Base-by-base conservation (phyloP, 2,113 vertebrate genomes). In the Platysteira castanea region DNA sequence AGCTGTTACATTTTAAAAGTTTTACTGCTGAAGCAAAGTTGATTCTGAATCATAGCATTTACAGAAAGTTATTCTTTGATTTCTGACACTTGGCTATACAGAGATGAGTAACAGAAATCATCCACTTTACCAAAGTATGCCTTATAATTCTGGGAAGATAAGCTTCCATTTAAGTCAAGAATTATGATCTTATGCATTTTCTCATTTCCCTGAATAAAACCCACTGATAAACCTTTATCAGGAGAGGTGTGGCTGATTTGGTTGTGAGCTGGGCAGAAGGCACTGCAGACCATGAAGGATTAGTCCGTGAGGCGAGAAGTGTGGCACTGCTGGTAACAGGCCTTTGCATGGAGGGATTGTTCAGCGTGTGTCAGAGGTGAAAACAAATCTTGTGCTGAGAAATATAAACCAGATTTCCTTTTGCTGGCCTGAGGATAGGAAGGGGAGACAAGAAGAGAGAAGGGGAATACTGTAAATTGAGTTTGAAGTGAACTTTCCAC, bases 391-490 rank as follows among this genome's bases (percentile, higher is more conserved):
- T 91, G 81, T 97, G 96, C 82, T 85, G 90, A 91, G 56, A 89
- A 97, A 97, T 93, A 93, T 27, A 90, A 96, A 97, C 91, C 89
- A 96, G 96, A 97, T 91, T 87, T 93, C 81, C 82, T 76, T 26
- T 96, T 95, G 53, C 46, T 57, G 89, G 93, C 91, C 88, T 87
- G 50, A 90, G 92, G 82, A 86, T 86, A 80, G 57, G 88, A 98
- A 96, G n/a, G n/a, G 65, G 87, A 95, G 54, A 90, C 77, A 74
- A 68, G 76, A 91, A 82, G 79, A 94, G 79, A 96, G 73, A 85
- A n/a, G 39, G 50, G 7, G 9, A 63, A 92, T 75, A 86, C 71
- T 94, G 93, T 90, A 91, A 94, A 95, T 77, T 82, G 61, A 77
- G 74, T 81, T n/a, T 74, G 93, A 90, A 92, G 91, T 68, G 68